Evolutionary conservation across 2,888 invertebrate genomes (phyloP).

Genomic region (Antheraea yamamai): DNA sequence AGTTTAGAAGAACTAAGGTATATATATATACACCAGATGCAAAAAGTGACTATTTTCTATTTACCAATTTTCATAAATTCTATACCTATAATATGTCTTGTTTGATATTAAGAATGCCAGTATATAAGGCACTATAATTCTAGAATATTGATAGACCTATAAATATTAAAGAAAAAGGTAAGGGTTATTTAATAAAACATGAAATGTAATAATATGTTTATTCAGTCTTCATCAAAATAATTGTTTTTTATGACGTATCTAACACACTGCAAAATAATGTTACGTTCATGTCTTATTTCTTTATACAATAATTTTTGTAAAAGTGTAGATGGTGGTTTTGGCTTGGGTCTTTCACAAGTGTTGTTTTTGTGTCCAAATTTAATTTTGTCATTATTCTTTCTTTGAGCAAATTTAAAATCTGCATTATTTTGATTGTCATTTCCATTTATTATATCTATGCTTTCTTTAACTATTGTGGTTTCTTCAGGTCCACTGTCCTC

Average conservation of each 20-base stretch:
- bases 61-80: too few relatives aligned
- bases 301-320: constrained; percentile 87
- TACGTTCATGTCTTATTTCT: constrained; percentile 93
- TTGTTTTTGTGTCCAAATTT: constrained; percentile 17
- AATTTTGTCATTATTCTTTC: constrained; percentile 23
- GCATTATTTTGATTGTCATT: constrained; percentile 13
- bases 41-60: too few relatives aligned
- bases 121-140: too few relatives aligned
- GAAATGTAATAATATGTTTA: constrained; percentile 13
- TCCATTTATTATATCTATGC: constrained; percentile 19
- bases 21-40: too few relatives aligned
- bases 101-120: too few relatives aligned
- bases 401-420: constrained; percentile 26
- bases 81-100: too few relatives aligned
- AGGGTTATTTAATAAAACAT: neutral
- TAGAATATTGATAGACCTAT: too few relatives aligned
- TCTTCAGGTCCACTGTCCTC: constrained; percentile 80
- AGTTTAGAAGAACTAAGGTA: too few relatives aligned
- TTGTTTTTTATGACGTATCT: constrained; percentile 89
- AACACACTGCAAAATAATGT: constrained; percentile 93
- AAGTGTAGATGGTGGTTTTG: constrained; percentile 79
- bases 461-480: constrained; percentile 30
- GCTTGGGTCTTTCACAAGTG: constrained; percentile 35
- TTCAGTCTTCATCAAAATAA: constrained; percentile 82
- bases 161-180: too few relatives aligned